Percentiles rank a stretch among this genome's conserved stretches.
phyloP scores from a whole-genome alignment of 1,140 invertebrate genomes.

The Mycetomoellerius zeteki region DNA sequence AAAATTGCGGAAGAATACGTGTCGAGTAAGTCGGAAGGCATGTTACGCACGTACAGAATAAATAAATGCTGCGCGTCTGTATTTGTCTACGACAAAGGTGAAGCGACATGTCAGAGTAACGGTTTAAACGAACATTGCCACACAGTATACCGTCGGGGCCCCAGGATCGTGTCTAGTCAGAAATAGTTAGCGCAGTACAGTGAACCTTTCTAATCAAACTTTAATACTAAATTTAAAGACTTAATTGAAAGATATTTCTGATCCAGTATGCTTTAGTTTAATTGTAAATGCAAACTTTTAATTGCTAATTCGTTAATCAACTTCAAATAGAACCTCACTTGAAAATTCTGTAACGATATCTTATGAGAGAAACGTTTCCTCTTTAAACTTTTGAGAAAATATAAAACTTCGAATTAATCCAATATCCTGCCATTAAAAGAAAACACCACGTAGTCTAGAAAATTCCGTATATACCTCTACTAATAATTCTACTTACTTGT shows the following conservation, averaged over 20 bases:
- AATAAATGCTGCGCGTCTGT: background rate
- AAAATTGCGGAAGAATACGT: conserved; percentile 24
- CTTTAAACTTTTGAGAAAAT: background rate
- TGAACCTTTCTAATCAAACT: background rate
- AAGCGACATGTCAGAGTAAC: conserved; percentile 62
- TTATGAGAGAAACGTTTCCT: background rate
- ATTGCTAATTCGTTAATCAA: background rate
- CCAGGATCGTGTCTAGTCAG: conserved; percentile 29
- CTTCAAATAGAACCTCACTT: background rate
- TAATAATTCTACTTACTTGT: background rate
- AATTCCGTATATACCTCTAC: background rate
- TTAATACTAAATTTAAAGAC: background rate
- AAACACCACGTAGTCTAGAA: background rate
- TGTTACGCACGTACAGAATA: conserved; percentile 3
- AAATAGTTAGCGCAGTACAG: background rate
- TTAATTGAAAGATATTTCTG: background rate
- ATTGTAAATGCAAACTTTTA: background rate
- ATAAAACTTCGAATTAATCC: background rate
- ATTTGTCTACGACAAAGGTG: conserved; percentile 63
- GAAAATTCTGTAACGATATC: background rate
- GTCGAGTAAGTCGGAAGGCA: background rate
- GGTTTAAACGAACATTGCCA: conserved; percentile 66
- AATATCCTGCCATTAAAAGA: background rate
- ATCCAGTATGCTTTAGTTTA: background rate
- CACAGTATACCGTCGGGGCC: conserved; percentile 29